Base-by-base conservation (phyloP, 2,113 vertebrate species). In the Heteronetta atricapilla region DNA sequence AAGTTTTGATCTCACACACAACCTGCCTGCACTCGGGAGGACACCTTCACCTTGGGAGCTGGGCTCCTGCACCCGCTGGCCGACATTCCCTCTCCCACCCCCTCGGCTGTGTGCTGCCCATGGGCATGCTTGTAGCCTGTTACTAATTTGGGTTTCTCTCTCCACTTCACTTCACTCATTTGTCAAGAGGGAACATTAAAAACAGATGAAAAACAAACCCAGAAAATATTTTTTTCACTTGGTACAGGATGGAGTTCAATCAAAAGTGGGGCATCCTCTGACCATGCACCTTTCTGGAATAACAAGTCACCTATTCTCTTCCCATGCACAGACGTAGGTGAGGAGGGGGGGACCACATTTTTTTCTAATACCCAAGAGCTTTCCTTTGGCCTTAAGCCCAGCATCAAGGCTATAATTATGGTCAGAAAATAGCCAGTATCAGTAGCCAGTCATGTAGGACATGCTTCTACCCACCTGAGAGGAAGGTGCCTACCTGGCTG, bases 161-260 rank as follows among this genome's bases (percentile, higher is more conserved):
- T 94, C 28, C 90, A 84, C 78, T 84, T 97, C 91, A 74, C 50
- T 94, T 93, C 79, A 88, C 33, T 85, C 40, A 67, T 75, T 90
- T 91, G 63, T 40, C 34, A 1, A 20, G 52, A 13, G 36, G 33
- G 17, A 2, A 77, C 10, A 74, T 50, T 13, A 62, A 76, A 52
- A 63, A 52, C 6, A 50, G 36, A 67, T 68, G 11, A 56, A 86
- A 95, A 91, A 59, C 14, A 75, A 93, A 34, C 34, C 14, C 60
- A 89, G 46, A 77, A 85, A 42, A 4, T 73, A 25, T n/a, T 73
- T 66, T 86, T 56, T 59, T 3, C n/a, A 22, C 42, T 84, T 52
- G 36, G 26, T 60, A 53, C 64, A 77, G 26, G 42, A 34, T 38
- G 63, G 28, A 50, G 38, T 36, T 86, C 29, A 40, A 5, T 50